These are phyloP conservation scores for Charaxes varanes DNA, from an alignment of 1,140 invertebrate species.

Conservation along the genomic window DNA sequence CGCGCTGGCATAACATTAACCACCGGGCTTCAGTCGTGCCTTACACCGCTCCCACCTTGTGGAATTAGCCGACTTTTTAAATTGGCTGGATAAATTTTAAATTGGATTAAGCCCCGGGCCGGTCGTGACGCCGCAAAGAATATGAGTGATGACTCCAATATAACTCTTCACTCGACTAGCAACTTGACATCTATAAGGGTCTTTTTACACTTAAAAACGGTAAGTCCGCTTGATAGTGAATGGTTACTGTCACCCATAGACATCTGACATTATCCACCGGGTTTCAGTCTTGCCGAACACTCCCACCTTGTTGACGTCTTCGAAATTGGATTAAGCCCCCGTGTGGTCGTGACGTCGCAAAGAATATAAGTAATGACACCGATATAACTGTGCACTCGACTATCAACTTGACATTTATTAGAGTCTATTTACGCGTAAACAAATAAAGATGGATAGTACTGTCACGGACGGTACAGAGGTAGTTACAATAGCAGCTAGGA, in stretches of 20 bases:
- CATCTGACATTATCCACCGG: slow-evolving; percentile 37
- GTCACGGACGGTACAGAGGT: too few relatives aligned
- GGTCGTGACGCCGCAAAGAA: slow-evolving; percentile 61
- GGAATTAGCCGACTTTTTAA: slow-evolving; percentile 49
- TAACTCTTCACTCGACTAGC: slow-evolving; percentile 25
- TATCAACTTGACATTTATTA: slow-evolving; percentile 23
- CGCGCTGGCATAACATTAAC: slow-evolving; percentile 40
- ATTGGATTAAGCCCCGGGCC: slow-evolving; percentile 58
- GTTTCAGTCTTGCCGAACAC: slow-evolving; percentile 35
- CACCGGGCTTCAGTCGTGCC: slow-evolving; percentile 37
- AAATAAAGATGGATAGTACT: too few relatives aligned
- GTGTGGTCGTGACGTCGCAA: slow-evolving; percentile 59
- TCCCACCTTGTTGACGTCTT: slow-evolving; percentile 34
- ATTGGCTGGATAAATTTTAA: slow-evolving; percentile 58
- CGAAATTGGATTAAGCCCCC: slow-evolving; percentile 59
- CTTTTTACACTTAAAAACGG: too few relatives aligned
- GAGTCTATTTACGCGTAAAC: too few relatives aligned
- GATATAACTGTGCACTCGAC: slow-evolving; percentile 26
- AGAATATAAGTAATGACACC: slow-evolving; percentile 64
- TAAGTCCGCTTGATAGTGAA: too few relatives aligned
- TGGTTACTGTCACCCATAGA: too few relatives aligned
- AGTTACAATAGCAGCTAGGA: too few relatives aligned
- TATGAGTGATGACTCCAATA: slow-evolving; percentile 61
- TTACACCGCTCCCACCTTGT: slow-evolving; percentile 18
- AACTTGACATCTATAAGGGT: slow-evolving; percentile 19